phyloP scores from a whole-genome alignment of 2,888 invertebrate species.

The Boloria selene region DNA sequence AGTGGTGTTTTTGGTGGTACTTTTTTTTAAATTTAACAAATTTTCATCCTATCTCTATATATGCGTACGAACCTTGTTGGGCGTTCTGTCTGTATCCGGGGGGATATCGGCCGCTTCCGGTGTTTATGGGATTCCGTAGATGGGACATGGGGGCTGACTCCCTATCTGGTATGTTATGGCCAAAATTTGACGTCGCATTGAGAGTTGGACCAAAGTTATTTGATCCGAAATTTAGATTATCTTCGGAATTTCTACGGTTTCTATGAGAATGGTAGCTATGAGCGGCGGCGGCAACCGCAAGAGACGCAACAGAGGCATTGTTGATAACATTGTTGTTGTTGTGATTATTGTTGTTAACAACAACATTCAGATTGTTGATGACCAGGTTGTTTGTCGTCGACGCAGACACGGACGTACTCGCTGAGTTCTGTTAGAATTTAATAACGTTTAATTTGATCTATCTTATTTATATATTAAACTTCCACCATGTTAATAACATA shows the following conservation, averaged over 20 bases:
- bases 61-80: slow-evolving; percentile 79
- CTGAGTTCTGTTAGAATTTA: slow-evolving; percentile 62
- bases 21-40: slow-evolving; percentile 39
- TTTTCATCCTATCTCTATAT: slow-evolving; percentile 65
- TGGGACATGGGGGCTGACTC: slow-evolving; percentile 78
- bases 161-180: slow-evolving; percentile 69
- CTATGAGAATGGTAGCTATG: slow-evolving; percentile 76
- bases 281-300: slow-evolving; percentile 77
- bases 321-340: slow-evolving; percentile 80
- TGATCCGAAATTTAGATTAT: slow-evolving; percentile 68
- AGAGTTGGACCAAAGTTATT: slow-evolving; percentile 75
- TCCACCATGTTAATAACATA: slow-evolving; percentile 17
- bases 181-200: slow-evolving; percentile 71
- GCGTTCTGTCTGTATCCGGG: slow-evolving; percentile 75
- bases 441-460: slow-evolving; percentile 15
- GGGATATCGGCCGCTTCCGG: slow-evolving; percentile 75
- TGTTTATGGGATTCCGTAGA: slow-evolving; percentile 69
- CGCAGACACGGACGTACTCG: slow-evolving; percentile 75
- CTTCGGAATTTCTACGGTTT: slow-evolving; percentile 74
- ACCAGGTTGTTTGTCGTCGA: slow-evolving; percentile 80
- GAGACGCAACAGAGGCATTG: slow-evolving; percentile 77
- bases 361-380: slow-evolving; percentile 78
- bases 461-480: slow-evolving; percentile 8
- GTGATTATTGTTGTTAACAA: slow-evolving; percentile 80
- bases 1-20: slow-evolving; percentile 75